Evolutionary conservation across 2,888 invertebrate genomes (phyloP).

Genomic region (Boloria selene): DNA sequence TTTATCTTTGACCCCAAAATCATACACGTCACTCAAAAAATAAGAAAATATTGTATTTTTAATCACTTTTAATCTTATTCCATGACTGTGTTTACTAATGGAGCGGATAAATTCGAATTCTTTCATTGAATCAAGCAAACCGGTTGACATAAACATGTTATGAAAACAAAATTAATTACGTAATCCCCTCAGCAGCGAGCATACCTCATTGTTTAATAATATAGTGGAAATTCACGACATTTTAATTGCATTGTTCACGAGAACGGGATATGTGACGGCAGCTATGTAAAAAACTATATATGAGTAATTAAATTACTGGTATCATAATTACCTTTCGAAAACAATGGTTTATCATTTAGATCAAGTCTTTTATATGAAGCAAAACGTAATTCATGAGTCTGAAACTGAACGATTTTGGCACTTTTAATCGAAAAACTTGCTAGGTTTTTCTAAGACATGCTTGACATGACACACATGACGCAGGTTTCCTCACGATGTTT

Average conservation of each 20-base stretch:
- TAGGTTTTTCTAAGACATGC: too few species aligned
- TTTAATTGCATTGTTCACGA: slow-evolving; percentile 20
- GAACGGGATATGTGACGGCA: not conserved
- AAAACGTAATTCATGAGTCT: too few species aligned
- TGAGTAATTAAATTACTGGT: not conserved
- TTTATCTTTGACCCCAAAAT: too few species aligned
- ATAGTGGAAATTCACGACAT: slow-evolving; percentile 22
- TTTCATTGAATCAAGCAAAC: slow-evolving; percentile 25
- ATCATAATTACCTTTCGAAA: not conserved
- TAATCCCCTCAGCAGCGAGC: slow-evolving; percentile 6
- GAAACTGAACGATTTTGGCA: too few species aligned
- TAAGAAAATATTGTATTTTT: too few species aligned
- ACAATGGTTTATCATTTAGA: too few species aligned
- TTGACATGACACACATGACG: too few species aligned
- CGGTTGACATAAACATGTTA: slow-evolving; percentile 1
- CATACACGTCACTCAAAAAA: too few species aligned
- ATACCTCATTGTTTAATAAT: slow-evolving; percentile 27
- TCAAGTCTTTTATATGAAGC: too few species aligned
- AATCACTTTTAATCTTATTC: too few species aligned
- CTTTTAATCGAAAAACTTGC: too few species aligned
- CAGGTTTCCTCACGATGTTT: too few species aligned
- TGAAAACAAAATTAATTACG: slow-evolving; percentile 24
- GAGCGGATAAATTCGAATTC: slow-evolving; percentile 25
- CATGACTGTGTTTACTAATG: not conserved
- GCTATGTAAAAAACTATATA: not conserved